Evolutionary conservation across 2,888 invertebrate species (phyloP).

Genomic region (Xestia xanthographa): DNA sequence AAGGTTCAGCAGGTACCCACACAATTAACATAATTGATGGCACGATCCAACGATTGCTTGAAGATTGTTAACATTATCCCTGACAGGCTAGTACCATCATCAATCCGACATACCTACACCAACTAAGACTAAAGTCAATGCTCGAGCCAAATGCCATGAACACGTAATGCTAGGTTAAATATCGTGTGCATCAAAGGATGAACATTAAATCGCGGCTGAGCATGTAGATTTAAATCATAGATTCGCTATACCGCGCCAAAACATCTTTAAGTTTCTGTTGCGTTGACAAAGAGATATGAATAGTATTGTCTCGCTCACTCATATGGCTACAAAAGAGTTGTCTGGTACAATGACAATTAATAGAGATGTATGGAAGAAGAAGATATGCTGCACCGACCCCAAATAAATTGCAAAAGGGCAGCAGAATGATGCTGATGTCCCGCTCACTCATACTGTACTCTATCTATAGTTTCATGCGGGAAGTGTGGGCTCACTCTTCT

Average conservation of each 20-base stretch:
- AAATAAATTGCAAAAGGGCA: neutral
- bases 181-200: conserved; percentile 43
- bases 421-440: neutral
- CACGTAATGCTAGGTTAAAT: conserved; percentile 43
- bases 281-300: neutral
- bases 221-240: neutral
- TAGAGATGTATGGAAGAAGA: neutral
- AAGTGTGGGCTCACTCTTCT: neutral
- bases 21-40: neutral
- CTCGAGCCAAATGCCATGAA: conserved; percentile 47
- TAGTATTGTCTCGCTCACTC: neutral
- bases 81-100: conserved; percentile 5
- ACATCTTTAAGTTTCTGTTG: neutral
- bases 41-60: neutral
- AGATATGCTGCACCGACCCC: neutral
- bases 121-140: conserved; percentile 37
- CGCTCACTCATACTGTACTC: neutral
- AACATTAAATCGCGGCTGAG: conserved; percentile 32
- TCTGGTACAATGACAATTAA: neutral
- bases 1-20: neutral
- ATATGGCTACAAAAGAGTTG: neutral
- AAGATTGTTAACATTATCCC: conserved; percentile 10
- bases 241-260: neutral
- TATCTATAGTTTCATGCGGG: neutral
- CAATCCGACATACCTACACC: conserved; percentile 7